Conservation (phyloP, 2,888 invertebrate genomes). For the Dolichopus griseipennis region DNA sequence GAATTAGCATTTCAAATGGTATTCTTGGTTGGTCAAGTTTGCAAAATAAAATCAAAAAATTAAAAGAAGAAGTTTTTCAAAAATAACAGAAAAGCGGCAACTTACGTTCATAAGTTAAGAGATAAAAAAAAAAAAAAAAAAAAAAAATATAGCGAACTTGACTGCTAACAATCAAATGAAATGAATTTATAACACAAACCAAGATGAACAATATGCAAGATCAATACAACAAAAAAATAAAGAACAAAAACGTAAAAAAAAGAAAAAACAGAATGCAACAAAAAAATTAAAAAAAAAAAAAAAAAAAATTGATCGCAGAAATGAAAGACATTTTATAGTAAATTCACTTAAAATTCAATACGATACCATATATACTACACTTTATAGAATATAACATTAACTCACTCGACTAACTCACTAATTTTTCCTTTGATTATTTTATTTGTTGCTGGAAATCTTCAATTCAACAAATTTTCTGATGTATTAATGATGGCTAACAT, state of each 20-base stretch:
- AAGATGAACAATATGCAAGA: background rate
- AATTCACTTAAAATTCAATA: no score
- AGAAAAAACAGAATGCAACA: no score
- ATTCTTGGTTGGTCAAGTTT: background rate
- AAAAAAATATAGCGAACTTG: background rate
- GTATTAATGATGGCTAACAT: slow-evolving; percentile 1
- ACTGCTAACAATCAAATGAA: background rate
- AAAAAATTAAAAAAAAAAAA: no score
- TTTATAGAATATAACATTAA: background rate
- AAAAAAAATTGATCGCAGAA: no score
- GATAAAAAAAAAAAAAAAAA: background rate
- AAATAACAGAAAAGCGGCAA: no score
- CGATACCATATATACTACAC: background rate
- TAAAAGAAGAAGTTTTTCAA: background rate
- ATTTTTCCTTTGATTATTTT: no score
- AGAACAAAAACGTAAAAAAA: no score
- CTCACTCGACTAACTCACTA: background rate
- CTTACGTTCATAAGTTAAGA: no score
- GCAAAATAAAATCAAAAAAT: background rate
- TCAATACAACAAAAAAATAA: no score
- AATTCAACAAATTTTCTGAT: background rate
- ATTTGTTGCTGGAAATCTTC: no score
- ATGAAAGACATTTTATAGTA: no score
- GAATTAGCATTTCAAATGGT: background rate
- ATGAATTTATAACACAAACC: background rate